Percentiles rank a stretch among this genome's conserved stretches.
These are phyloP conservation scores for Montipora efflorescens DNA, from an alignment of 64 coral and sea anemone genomes.

Conservation along the genomic window DNA sequence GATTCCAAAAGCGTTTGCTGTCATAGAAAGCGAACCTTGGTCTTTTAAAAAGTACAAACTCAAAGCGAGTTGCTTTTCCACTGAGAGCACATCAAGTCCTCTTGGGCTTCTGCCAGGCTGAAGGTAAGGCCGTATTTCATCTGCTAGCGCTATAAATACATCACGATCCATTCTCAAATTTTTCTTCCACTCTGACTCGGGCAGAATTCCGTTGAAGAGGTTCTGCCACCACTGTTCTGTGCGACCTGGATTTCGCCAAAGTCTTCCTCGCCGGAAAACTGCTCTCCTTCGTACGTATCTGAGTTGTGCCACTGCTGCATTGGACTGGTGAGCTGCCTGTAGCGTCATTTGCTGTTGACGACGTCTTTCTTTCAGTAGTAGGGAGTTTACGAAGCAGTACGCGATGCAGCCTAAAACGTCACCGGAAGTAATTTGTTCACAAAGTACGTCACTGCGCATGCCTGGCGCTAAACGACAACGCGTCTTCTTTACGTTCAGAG, in stretches of 20 bases:
- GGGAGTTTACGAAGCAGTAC: no score
- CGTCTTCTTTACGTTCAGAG: no score
- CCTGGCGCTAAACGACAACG: no score
- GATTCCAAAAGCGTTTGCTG: slow-evolving; percentile 62
- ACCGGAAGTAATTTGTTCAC: no score
- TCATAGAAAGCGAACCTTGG: slow-evolving; percentile 49
- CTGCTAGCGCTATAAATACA: slow-evolving; percentile 32
- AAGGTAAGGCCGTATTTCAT: slow-evolving; percentile 36
- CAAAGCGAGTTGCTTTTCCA: slow-evolving; percentile 50
- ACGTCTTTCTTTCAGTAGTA: not conserved
- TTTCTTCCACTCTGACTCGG: slow-evolving; percentile 64
- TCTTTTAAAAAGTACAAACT: slow-evolving; percentile 58
- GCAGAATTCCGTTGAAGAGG: slow-evolving; percentile 48
- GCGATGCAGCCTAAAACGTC: no score
- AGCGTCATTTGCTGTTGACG: slow-evolving; percentile 9
- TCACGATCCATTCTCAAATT: slow-evolving; percentile 68
- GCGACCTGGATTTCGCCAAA: slow-evolving; percentile 41
- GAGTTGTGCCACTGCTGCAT: slow-evolving; percentile 35
- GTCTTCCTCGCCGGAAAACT: slow-evolving; percentile 34
- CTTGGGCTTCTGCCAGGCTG: no score
- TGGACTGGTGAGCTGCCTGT: slow-evolving; percentile 15
- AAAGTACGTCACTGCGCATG: no score
- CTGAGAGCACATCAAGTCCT: slow-evolving; percentile 10
- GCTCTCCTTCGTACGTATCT: slow-evolving; percentile 38
- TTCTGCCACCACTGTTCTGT: slow-evolving; percentile 71